A percentile compares a stretch with the other conserved stretches of the same genome.
phyloP scores from a whole-genome alignment of 1,140 invertebrate species.

The Neocloeon triangulifer region DNA sequence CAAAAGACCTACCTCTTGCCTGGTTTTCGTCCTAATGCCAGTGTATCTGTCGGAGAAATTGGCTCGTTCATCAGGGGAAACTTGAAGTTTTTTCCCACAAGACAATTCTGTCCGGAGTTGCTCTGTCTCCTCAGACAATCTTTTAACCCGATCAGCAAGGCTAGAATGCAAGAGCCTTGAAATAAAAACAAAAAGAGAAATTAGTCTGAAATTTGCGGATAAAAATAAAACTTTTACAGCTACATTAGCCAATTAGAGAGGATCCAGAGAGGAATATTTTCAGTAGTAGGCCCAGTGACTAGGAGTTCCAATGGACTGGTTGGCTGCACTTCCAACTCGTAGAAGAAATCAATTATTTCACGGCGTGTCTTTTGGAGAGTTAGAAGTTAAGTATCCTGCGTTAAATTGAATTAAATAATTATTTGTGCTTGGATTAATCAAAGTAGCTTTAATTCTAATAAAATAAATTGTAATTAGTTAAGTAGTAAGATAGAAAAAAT shows the following conservation, averaged over 20 bases:
- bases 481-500: too few relatives aligned
- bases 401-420: neutral
- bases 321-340: conserved; percentile 25
- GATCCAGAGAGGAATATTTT: too few relatives aligned
- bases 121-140: conserved; percentile 18
- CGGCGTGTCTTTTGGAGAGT: conserved; percentile 23
- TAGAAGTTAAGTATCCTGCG: conserved; percentile 19
- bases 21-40: conserved; percentile 22
- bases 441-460: too few relatives aligned
- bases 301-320: conserved; percentile 24
- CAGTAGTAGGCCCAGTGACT: conserved; percentile 27
- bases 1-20: conserved; percentile 21
- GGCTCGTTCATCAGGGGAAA: conserved; percentile 22
- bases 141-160: conserved; percentile 14
- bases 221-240: too few relatives aligned
- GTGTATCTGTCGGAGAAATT: conserved; percentile 23
- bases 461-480: too few relatives aligned
- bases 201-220: too few relatives aligned
- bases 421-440: too few relatives aligned
- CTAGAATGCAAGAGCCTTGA: conserved; percentile 15
- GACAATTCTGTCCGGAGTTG: conserved; percentile 24
- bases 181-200: too few relatives aligned
- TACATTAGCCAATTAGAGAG: too few relatives aligned
- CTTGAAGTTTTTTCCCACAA: conserved; percentile 38
- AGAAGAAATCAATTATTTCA: conserved; percentile 27